Evolutionary conservation across 2,113 vertebrate species (phyloP).

Genomic region (Corynorhinus townsendii): DNA sequence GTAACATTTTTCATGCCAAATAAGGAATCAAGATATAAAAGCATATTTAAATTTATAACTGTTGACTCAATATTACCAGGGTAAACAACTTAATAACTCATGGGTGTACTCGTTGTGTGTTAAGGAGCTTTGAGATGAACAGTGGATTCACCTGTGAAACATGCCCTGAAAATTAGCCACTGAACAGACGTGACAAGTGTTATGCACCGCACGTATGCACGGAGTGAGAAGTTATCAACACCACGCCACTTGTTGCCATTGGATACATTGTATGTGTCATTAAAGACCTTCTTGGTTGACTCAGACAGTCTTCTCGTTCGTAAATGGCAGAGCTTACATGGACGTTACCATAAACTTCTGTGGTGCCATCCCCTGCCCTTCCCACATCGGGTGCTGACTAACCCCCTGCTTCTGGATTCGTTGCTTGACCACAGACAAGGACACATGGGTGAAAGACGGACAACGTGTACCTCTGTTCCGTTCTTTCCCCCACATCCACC

Average conservation of each 20-base stretch:
- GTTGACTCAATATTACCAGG: background rate
- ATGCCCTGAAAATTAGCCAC: background rate
- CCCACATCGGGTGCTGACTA: background rate
- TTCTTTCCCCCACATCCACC: background rate
- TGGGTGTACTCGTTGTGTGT: background rate
- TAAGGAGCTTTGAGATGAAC: background rate
- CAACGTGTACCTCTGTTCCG: background rate
- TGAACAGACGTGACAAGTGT: background rate
- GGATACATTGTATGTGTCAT: background rate
- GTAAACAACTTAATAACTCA: background rate
- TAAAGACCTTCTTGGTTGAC: background rate
- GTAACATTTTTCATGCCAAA: background rate
- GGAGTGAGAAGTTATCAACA: background rate
- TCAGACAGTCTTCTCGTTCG: background rate
- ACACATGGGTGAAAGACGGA: background rate
- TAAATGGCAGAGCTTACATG: background rate
- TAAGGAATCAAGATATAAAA: background rate
- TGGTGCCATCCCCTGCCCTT: background rate
- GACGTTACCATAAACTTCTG: background rate
- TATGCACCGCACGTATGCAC: background rate
- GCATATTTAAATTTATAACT: background rate
- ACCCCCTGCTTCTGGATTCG: background rate
- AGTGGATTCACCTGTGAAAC: background rate
- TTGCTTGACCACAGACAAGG: background rate
- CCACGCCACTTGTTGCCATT: background rate